Evolutionary conservation across 1,140 invertebrate genomes (phyloP), one percentile per base, ranked within the genome.

Genomic region (Cyphomyrmex costatus): DNA sequence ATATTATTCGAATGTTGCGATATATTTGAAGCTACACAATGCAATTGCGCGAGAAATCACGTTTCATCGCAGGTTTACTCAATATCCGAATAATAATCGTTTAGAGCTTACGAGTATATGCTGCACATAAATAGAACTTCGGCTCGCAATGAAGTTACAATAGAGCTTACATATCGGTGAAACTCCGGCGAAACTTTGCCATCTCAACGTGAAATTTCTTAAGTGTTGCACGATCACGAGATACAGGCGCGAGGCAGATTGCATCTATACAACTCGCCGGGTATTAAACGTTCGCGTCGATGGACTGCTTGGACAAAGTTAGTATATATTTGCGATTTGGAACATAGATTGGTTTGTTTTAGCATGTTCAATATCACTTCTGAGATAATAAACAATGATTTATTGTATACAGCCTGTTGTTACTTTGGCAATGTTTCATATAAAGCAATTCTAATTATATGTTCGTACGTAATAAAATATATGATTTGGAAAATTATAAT

Each of bases 191-290:
- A 42, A 58, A 70, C 63, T 70, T 80, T 2, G 33, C 10, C 49
- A 21, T 70, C 5, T 16, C 6, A 49, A 46, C 24, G 27, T 6
- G 63, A 46, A 70, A 80, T 80, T 80, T 80, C 78, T 80, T 80
- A 56, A 80, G 33, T 80, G 33, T 30, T 66, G 65, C 16, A 36
- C 30, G 16, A 42, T 21, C 61, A 51, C 49, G 33, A 53, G 78
- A 70, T 56, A 56, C 49, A n/a, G 24, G 16, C 63, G 21, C 33
- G 10, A 58, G 16, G 63, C 21, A 70, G 78, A 80, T 80, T 80
- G 65, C 21, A 58, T 42, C 78, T 56, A n/a, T 42, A 51, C 49
- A 79, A 49, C 14, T 78, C 6, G 65, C n/a, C 19, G n/a, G 27
- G 14, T 66, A 79, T 68, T 68, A 36, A 68, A 80, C 21, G 27